These are phyloP conservation scores for Columba guinea DNA, from an alignment of 2,797 vertebrate species.

Conservation along the genomic window DNA sequence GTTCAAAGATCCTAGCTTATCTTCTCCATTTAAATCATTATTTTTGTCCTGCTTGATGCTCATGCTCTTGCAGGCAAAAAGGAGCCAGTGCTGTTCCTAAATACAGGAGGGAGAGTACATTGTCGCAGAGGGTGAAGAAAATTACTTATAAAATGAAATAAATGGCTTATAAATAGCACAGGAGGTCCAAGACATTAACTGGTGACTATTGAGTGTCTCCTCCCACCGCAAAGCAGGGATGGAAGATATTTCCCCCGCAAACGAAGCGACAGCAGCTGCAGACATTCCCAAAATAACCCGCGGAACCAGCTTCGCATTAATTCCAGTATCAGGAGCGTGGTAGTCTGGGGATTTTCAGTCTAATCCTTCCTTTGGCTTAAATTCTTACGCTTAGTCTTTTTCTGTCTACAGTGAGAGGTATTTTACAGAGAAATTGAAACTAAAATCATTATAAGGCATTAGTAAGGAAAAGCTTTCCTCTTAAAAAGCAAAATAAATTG, in stretches of 20 bases:
- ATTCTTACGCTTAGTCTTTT: background rate
- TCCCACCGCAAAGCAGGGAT: background rate
- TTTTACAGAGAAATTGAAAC: background rate
- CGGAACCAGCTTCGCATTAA: conserved; percentile 9
- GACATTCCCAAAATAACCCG: conserved; percentile 30
- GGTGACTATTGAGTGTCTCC: background rate
- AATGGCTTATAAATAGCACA: background rate
- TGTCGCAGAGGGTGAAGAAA: background rate
- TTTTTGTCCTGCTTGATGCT: background rate
- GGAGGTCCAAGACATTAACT: background rate
- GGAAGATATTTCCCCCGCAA: background rate
- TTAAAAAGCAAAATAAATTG: background rate
- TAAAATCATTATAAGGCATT: background rate
- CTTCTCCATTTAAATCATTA: background rate
- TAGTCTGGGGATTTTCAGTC: conserved; percentile 34
- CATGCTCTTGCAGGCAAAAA: too few species aligned
- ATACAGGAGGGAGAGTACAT: background rate
- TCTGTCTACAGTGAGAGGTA: background rate
- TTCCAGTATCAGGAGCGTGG: background rate
- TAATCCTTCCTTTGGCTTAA: conserved; percentile 44
- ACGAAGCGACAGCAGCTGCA: background rate
- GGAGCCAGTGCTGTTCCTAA: background rate
- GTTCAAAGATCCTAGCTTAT: background rate
- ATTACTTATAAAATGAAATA: background rate
- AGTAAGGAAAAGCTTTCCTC: background rate